phyloP scores from a whole-genome alignment of 2,888 invertebrate genomes.

The Cenopis cana region DNA sequence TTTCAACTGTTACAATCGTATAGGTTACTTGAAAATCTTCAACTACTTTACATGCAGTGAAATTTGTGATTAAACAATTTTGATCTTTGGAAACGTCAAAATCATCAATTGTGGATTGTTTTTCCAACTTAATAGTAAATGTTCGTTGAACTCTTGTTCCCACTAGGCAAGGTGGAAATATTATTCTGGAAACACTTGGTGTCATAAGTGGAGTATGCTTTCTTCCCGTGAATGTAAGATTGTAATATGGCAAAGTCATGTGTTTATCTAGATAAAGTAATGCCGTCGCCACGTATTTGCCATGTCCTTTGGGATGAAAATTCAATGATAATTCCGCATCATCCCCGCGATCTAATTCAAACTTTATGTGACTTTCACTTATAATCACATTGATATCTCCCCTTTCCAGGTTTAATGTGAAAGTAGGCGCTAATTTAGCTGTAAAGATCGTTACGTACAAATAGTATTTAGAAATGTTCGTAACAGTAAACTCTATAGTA shows the following conservation, averaged over 20 bases:
- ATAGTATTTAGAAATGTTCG: slow-evolving; percentile 73
- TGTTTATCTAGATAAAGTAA: slow-evolving; percentile 72
- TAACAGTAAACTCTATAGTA: slow-evolving; percentile 67
- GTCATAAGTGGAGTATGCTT: slow-evolving; percentile 63
- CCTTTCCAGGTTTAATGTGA: slow-evolving; percentile 62
- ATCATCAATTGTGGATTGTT: slow-evolving; percentile 54
- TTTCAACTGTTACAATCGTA: slow-evolving; percentile 63
- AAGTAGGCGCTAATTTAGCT: slow-evolving; percentile 68
- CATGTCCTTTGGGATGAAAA: slow-evolving; percentile 73
- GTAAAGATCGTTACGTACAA: slow-evolving; percentile 67
- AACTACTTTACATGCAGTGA: slow-evolving; percentile 54
- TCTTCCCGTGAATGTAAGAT: slow-evolving; percentile 73
- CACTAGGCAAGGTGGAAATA: slow-evolving; percentile 71
- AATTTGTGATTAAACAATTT: slow-evolving; percentile 57
- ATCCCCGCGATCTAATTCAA: slow-evolving; percentile 63
- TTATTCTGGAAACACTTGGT: slow-evolving; percentile 63
- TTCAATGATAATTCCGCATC: slow-evolving; percentile 58
- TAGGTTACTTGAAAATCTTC: slow-evolving; percentile 50
- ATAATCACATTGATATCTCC: slow-evolving; percentile 57
- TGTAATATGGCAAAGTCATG: slow-evolving; percentile 70
- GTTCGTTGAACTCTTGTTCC: slow-evolving; percentile 56
- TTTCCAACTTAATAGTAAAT: slow-evolving; percentile 63
- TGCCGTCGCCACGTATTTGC: slow-evolving; percentile 70
- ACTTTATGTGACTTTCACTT: slow-evolving; percentile 67
- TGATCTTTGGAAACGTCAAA: slow-evolving; percentile 66